phyloP scores from a whole-genome alignment of 2,888 invertebrate species.

The Xestia c-nigrum region DNA sequence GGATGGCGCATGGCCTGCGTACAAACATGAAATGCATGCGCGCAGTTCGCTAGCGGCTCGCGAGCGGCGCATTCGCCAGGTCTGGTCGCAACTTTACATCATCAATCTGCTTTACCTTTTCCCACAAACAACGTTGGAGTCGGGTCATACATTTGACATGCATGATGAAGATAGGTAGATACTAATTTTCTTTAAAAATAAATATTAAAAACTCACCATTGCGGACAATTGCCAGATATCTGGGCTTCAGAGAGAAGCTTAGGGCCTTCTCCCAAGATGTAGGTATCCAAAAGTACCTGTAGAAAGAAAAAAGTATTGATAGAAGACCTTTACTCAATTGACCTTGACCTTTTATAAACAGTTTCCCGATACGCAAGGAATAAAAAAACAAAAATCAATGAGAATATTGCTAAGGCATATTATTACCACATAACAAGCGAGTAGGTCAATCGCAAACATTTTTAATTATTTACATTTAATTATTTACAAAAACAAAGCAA shows the following conservation, averaged over 20 bases:
- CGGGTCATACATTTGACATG: not conserved
- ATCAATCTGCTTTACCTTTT: not conserved
- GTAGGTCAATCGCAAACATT: slow-evolving; percentile 8
- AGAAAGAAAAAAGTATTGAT: not conserved
- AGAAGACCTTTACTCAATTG: not conserved
- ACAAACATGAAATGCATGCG: no score
- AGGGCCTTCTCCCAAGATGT: no score
- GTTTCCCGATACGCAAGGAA: not conserved
- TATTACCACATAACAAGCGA: not conserved
- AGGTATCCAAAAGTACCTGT: not conserved
- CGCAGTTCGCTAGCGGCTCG: no score
- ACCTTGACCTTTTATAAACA: no score
- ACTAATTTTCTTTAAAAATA: not conserved
- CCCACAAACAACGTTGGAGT: not conserved
- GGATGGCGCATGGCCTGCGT: no score
- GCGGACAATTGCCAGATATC: not conserved
- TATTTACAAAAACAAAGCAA: not conserved
- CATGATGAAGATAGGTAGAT: no score
- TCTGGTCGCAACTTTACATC: not conserved
- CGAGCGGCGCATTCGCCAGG: no score
- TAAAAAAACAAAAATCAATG: not conserved
- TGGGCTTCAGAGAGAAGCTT: not conserved
- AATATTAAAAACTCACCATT: not conserved
- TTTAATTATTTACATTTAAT: no score
- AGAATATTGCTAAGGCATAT: slow-evolving; percentile 3